These are phyloP conservation scores for Turdus rufiventris DNA, from an alignment of 2,113 vertebrate species.

Conservation along the genomic window DNA sequence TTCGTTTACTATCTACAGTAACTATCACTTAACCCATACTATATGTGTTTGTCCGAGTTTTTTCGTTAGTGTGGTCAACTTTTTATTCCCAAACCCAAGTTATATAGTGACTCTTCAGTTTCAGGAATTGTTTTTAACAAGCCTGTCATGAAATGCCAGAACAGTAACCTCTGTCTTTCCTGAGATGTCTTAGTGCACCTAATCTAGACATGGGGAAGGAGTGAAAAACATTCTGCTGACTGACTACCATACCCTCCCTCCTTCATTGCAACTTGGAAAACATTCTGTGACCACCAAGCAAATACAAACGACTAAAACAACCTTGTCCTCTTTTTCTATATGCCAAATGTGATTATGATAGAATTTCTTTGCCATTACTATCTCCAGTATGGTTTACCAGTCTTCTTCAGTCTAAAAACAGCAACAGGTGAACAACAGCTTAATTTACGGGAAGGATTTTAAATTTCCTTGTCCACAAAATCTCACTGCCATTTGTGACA, in stretches of 20 bases:
- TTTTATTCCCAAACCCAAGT: not conserved
- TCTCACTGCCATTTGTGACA: not conserved
- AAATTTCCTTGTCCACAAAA: not conserved
- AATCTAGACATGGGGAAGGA: not conserved
- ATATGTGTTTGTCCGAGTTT: not conserved
- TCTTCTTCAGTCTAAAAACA: not conserved
- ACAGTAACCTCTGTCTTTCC: not conserved
- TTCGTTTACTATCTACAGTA: not conserved
- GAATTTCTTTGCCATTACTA: not conserved
- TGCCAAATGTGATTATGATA: not conserved
- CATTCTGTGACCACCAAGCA: not conserved
- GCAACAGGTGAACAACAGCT: not conserved
- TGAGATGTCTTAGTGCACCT: not conserved
- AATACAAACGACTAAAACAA: not conserved
- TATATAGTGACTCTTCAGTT: accelerated
- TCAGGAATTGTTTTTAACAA: not conserved
- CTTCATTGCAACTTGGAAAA: not conserved
- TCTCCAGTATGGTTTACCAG: not conserved
- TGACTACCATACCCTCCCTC: not conserved
- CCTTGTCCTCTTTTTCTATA: not conserved
- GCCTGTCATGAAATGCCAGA: not conserved
- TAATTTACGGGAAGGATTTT: not conserved
- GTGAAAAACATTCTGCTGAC: not conserved
- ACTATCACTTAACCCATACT: not conserved
- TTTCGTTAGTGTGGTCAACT: not conserved